Conservation (phyloP, 2,113 vertebrate species). For the Notothenia rossii region DNA sequence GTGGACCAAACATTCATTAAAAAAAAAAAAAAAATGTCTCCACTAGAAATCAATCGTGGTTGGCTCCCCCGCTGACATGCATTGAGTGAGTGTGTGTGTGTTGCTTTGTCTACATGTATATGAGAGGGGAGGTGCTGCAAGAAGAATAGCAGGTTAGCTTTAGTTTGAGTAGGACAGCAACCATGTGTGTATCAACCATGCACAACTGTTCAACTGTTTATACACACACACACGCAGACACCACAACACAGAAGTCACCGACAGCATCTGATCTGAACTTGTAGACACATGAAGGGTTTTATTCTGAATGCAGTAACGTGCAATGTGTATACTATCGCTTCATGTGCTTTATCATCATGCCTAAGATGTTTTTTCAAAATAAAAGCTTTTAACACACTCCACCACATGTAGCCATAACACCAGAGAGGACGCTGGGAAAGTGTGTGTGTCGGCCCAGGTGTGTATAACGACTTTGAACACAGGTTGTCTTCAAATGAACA, state of each 20-base stretch:
- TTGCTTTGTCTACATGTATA: slow-evolving; percentile 41
- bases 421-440: neutral
- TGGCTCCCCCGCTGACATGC: slow-evolving; percentile 67
- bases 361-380: neutral
- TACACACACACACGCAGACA: slow-evolving; percentile 45
- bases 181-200: slow-evolving; percentile 35
- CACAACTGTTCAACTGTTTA: slow-evolving; percentile 61
- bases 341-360: slow-evolving; percentile 34
- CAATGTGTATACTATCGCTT: neutral
- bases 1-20: slow-evolving; percentile 55
- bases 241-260: slow-evolving; percentile 1
- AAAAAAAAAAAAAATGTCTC: slow-evolving; percentile 37
- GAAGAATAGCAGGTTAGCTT: slow-evolving; percentile 49
- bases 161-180: slow-evolving; percentile 26
- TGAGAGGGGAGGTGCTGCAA: slow-evolving; percentile 46
- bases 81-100: slow-evolving; percentile 43
- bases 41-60: slow-evolving; percentile 58
- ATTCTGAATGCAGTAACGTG: neutral
- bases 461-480: neutral
- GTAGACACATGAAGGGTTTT: neutral
- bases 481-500: slow-evolving; percentile 11
- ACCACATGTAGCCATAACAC: slow-evolving; percentile 6
- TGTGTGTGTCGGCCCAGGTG: neutral
- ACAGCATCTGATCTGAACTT: neutral
- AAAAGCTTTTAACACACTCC: neutral